Base-by-base conservation (phyloP, 2,113 vertebrate genomes). In the Mustela nigripes region DNA sequence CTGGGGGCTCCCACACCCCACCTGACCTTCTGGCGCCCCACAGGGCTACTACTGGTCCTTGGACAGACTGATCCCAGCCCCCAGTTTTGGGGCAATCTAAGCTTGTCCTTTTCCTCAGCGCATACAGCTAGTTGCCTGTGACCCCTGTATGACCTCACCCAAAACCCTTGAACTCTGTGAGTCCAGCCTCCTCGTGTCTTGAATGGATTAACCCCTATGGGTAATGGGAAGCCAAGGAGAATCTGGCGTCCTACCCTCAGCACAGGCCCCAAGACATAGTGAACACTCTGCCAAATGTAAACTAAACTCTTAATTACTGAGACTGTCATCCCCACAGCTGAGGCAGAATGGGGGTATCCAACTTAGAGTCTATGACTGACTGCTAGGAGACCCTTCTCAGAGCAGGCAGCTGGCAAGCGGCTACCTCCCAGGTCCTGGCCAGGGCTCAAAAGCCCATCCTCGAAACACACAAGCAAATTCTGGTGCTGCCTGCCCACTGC, bases 1-100 rank as follows among this genome's bases (percentile, higher is more conserved):
- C 7, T 1, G 11, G 21, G 24, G 42, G 0, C 26, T 19, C 39
- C 9, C 4, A 2, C 19, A 1, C 22, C 12, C 69, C 19, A 8
- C 58, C 42, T 7, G 31, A 45, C 53, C 39, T 26, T 6, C 53
- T 2, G 2, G 65, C 15, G 16, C 21, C 56, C n/a, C 56, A 5
- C 79, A 24, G n/a, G 4, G 8, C 21, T 15, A 18, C 33, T 50
- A 1, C 58, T 67, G 65, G 76, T 53, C 62, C 39, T 15, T 11
- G 31, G 18, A 45, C 24, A 39, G 39, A 19, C 2, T 2, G 60
- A 28, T 36, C 42, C n/a, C n/a, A 85, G 63, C 48, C 73, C 19
- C 58, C 24, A 4, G 28, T 73, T 63, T n/a, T 8, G n/a, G 28
- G n/a, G 3, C 48, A 60, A 19, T 28, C 28, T 10, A 12, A 24